Evolutionary conservation across 2,113 vertebrate species (phyloP).

Genomic region (Pagrus major): DNA sequence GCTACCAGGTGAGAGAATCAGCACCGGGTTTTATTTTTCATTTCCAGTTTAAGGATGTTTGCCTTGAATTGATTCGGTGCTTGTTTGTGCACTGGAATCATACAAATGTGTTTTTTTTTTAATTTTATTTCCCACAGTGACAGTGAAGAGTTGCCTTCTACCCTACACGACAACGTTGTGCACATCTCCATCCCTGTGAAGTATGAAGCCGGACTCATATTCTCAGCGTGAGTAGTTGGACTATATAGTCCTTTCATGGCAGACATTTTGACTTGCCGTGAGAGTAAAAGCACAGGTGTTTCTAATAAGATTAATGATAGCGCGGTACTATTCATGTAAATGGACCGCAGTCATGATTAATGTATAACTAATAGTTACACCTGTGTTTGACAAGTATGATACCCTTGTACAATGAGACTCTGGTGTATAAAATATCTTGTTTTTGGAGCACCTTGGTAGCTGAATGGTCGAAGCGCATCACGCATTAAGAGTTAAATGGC

Average conservation of each 20-base stretch:
- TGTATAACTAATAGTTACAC: too few relatives aligned
- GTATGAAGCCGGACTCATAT: conserved; percentile 90
- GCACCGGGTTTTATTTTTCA: not conserved
- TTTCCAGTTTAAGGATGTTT: not conserved
- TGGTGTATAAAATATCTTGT: too few relatives aligned
- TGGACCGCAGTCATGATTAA: too few relatives aligned
- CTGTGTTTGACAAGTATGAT: too few relatives aligned
- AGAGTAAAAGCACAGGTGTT: too few relatives aligned
- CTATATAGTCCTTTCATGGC: not conserved
- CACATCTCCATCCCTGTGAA: conserved; percentile 89
- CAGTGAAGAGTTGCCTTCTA: conserved; percentile 89
- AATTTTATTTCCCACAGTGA: conserved; percentile 87
- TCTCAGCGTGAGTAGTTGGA: conserved; percentile 86
- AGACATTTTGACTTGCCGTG: not conserved
- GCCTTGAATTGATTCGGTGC: not conserved
- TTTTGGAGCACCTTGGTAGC: too few relatives aligned
- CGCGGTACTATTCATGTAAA: too few relatives aligned
- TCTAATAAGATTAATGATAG: too few relatives aligned
- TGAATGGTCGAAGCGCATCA: too few relatives aligned
- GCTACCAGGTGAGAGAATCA: conserved; percentile 87
- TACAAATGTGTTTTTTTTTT: not conserved
- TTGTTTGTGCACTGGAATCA: not conserved
- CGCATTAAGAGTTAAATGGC: too few relatives aligned
- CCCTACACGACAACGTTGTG: conserved; percentile 86
- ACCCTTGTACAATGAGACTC: too few relatives aligned